Evolutionary conservation across 2,797 vertebrate species (phyloP), one percentile per base, ranked within the genome.

Genomic region (Liasis olivaceus): DNA sequence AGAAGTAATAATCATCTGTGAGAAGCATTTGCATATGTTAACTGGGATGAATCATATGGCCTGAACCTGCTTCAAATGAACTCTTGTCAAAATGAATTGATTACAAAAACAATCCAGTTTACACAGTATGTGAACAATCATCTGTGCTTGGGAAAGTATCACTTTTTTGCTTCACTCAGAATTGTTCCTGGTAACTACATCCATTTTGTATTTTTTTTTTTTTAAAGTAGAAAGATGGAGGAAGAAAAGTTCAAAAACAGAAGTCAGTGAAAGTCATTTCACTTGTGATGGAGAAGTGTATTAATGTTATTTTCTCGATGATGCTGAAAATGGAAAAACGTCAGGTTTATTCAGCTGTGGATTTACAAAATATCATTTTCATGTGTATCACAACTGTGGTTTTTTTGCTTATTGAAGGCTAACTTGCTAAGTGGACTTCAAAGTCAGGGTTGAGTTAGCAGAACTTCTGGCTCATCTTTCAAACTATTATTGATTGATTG

Each of bases 1-100:
- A 2, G 17, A 93, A 87, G 11, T 31, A 85, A 54, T 84, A 81
- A 62, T 60, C 14, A 62, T 28, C 4, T 62, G 2, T 26, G n/a
- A 84, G 87, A 89, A 90, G 26, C 26, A 11, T 92, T 92, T 90
- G 59, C 63, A 0, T 64, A 90, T 89, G 91, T 72, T 89, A 94
- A 91, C 20, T 9, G 26, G 81, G 66, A 12, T 88, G 0, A 0
- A 1, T 90, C 31, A 87, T 47, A 8, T 2, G 15, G 15, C 26
- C 22, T 47, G 26, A 84, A 60, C 1, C 15, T 94, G 5, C 3
- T 69, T 92, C 94, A 59, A 11, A 66, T 31, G 17, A 9, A n/a
- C 58, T 84, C 4, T 4, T 42, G 12, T 47, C 36, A 60, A 69
- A 72, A 89, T 69, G 54, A 42, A 24, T 86, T 69, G 20, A 42